These are phyloP conservation scores for Rhinolophus sinicus DNA, from an alignment of 2,113 vertebrate species.

Conservation along the genomic window DNA sequence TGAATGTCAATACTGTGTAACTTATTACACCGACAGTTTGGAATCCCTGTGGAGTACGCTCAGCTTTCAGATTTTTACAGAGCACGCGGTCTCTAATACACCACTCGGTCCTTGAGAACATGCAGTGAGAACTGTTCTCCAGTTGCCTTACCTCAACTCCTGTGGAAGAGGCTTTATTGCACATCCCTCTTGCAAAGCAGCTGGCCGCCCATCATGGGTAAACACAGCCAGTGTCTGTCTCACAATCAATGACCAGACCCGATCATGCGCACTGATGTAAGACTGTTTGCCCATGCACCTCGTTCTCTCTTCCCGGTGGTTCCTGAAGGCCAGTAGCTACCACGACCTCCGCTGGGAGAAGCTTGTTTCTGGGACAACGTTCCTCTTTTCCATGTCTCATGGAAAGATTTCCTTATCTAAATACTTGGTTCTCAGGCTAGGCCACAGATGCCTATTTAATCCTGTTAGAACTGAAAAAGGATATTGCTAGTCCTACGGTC, in stretches of 20 bases:
- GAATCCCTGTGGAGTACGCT: neutral
- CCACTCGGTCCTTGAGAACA: neutral
- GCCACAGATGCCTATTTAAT: conserved; percentile 32
- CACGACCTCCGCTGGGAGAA: neutral
- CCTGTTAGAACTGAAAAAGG: neutral
- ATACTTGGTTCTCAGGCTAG: neutral
- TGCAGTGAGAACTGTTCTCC: neutral
- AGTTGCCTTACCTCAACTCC: neutral
- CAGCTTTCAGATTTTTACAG: neutral
- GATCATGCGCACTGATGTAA: neutral
- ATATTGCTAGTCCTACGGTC: neutral
- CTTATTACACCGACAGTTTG: neutral
- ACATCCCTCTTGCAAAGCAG: neutral
- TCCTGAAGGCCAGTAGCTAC: neutral
- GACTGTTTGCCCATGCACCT: neutral
- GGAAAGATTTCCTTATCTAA: conserved; percentile 2
- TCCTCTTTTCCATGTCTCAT: neutral
- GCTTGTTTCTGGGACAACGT: neutral
- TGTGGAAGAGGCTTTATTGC: neutral
- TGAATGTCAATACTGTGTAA: neutral
- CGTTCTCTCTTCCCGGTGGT: neutral
- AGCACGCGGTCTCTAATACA: neutral
- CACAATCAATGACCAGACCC: neutral
- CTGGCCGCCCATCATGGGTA: neutral
- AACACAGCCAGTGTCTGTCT: neutral